Percentiles rank a stretch among this genome's conserved stretches.
Evolutionary conservation across 2,113 vertebrate genomes (phyloP).

Genomic region (Chionis minor): DNA sequence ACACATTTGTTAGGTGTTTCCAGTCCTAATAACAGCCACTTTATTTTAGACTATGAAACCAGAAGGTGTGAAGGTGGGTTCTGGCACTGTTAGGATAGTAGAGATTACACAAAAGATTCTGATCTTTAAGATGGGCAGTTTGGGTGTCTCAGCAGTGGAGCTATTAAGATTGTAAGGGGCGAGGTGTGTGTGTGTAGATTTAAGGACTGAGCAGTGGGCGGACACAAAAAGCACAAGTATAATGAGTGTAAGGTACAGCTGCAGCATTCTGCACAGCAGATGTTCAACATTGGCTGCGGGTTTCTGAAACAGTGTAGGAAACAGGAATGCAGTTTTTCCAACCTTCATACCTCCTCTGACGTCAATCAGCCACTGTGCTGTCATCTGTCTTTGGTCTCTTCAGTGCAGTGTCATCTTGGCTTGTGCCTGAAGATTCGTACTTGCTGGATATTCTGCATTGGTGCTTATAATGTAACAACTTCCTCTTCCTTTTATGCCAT

Average conservation of each 20-base stretch:
- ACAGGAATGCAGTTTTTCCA: not conserved
- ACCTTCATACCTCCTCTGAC: not conserved
- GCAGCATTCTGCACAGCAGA: not conserved
- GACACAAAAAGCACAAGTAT: not conserved
- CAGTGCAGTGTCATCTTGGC: not conserved
- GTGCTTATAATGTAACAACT: not conserved
- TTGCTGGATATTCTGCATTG: not conserved
- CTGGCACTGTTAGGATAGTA: not conserved
- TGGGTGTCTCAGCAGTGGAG: not conserved
- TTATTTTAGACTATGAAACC: not conserved
- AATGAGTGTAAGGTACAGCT: not conserved
- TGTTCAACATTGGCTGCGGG: not conserved
- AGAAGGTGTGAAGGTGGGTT: not conserved
- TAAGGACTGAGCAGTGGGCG: not conserved
- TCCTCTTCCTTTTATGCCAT: not conserved
- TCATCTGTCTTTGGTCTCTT: not conserved
- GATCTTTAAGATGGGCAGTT: not conserved
- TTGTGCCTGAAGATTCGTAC: not conserved
- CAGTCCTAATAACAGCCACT: not conserved
- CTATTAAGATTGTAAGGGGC: not conserved
- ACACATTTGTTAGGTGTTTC: not conserved
- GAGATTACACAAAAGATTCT: not conserved
- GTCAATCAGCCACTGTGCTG: not conserved
- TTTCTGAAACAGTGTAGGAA: not conserved
- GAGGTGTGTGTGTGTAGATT: not conserved